phyloP scores from a whole-genome alignment of 2,113 vertebrate genomes.

The Strix uralensis region DNA sequence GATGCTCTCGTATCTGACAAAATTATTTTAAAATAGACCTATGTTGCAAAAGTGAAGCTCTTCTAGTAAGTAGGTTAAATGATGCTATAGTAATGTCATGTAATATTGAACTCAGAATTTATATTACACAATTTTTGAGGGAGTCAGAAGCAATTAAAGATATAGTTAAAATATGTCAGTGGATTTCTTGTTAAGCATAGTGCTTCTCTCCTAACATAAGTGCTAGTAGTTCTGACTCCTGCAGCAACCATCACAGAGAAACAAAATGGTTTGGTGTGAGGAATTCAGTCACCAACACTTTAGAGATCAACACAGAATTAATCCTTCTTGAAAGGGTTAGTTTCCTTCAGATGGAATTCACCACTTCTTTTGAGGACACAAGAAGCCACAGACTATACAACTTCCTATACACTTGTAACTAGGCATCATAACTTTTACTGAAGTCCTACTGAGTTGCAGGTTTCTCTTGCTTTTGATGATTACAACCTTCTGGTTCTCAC shows the following conservation, averaged over 20 bases:
- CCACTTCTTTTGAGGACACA: background rate
- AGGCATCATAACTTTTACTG: background rate
- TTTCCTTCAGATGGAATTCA: background rate
- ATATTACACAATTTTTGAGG: background rate
- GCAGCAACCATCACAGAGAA: background rate
- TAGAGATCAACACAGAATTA: background rate
- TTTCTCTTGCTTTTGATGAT: background rate
- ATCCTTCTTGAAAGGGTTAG: background rate
- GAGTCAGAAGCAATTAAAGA: background rate
- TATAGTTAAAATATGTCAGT: background rate
- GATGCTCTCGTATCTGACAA: background rate
- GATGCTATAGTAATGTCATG: background rate
- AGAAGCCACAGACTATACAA: background rate
- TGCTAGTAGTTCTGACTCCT: background rate
- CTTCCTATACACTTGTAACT: background rate
- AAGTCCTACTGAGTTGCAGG: background rate
- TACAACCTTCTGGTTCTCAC: background rate
- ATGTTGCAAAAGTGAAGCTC: background rate
- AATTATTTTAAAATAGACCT: background rate
- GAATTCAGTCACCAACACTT: background rate
- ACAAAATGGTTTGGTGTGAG: background rate
- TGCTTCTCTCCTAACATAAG: background rate
- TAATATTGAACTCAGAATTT: background rate
- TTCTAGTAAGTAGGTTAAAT: background rate
- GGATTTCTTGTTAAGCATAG: background rate